Percentiles rank a stretch among this genome's conserved stretches.
Conservation (phyloP, 2,888 invertebrate genomes). For the Lysandra coridon region DNA sequence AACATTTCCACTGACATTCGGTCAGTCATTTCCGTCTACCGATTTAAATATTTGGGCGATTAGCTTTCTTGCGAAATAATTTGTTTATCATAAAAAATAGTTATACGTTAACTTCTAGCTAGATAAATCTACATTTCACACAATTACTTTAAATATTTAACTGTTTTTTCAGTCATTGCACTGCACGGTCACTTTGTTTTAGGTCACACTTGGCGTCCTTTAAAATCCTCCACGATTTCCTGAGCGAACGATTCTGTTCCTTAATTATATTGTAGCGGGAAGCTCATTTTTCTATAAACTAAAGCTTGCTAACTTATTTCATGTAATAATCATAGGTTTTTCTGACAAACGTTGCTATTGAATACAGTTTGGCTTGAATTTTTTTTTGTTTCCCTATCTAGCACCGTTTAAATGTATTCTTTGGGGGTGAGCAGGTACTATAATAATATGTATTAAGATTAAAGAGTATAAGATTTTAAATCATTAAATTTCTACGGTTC, state of each 20-base stretch:
- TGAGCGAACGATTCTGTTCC: conserved; percentile 53
- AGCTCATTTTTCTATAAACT: conserved; percentile 39
- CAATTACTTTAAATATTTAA: conserved; percentile 47
- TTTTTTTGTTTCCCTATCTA: not conserved
- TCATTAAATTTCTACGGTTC: too few species aligned
- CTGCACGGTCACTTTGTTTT: conserved; percentile 44
- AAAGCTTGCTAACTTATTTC: conserved; percentile 32
- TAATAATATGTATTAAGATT: too few species aligned
- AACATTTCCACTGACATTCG: not conserved
- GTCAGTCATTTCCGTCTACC: conserved; percentile 32
- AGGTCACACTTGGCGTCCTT: conserved; percentile 40
- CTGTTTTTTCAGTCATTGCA: conserved; percentile 46
- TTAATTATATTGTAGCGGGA: conserved; percentile 37
- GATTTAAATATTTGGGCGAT: conserved; percentile 40
- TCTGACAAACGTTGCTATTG: not conserved
- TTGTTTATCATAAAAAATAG: conserved; percentile 43
- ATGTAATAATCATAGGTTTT: not conserved
- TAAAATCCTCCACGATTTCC: conserved; percentile 39
- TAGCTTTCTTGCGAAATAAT: conserved; percentile 50
- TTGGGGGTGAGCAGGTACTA: too few species aligned
- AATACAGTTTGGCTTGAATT: conserved; percentile 22
- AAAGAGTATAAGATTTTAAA: too few species aligned
- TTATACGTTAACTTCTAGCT: conserved; percentile 51
- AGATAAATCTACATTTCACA: conserved; percentile 55
- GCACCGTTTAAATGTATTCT: not conserved